Conservation (phyloP, 2,888 invertebrate species). For the Lochmaea capreae region DNA sequence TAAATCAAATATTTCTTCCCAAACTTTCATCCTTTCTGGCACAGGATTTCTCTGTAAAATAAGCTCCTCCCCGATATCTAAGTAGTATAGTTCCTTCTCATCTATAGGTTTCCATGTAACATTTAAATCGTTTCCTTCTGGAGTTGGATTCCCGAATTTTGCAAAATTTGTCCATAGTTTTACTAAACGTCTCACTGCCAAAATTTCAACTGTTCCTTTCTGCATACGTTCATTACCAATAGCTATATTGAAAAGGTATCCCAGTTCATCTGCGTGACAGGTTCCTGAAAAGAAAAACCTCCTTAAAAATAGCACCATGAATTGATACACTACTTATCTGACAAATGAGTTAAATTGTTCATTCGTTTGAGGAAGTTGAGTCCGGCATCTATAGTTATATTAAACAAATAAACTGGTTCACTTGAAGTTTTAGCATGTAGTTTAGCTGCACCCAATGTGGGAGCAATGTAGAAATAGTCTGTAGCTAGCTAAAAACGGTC, state of each 20-base stretch:
- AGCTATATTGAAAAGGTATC: constrained; percentile 30
- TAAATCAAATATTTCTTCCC: constrained; percentile 44
- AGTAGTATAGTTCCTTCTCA: constrained; percentile 46
- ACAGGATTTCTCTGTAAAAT: constrained; percentile 50
- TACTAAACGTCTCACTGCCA: constrained; percentile 48
- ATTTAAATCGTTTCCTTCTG: constrained; percentile 39
- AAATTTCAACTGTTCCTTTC: constrained; percentile 22
- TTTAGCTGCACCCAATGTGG: no score
- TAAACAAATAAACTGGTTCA: no score
- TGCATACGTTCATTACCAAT: background rate
- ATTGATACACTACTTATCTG: no score
- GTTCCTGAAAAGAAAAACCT: constrained; percentile 28
- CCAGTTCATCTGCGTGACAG: constrained; percentile 42
- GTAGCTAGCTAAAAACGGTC: no score
- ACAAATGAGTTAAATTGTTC: no score
- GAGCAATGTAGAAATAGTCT: no score
- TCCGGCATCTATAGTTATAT: no score
- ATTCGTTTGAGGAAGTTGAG: no score
- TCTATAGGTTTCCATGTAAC: constrained; percentile 53
- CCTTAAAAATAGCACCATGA: no score
- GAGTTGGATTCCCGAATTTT: constrained; percentile 49
- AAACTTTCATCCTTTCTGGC: constrained; percentile 53
- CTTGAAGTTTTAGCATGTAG: no score
- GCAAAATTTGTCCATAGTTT: constrained; percentile 58
- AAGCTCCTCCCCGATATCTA: constrained; percentile 55